Base-by-base conservation (phyloP, 2,888 invertebrate genomes). In the Iselma pallidipennis region DNA sequence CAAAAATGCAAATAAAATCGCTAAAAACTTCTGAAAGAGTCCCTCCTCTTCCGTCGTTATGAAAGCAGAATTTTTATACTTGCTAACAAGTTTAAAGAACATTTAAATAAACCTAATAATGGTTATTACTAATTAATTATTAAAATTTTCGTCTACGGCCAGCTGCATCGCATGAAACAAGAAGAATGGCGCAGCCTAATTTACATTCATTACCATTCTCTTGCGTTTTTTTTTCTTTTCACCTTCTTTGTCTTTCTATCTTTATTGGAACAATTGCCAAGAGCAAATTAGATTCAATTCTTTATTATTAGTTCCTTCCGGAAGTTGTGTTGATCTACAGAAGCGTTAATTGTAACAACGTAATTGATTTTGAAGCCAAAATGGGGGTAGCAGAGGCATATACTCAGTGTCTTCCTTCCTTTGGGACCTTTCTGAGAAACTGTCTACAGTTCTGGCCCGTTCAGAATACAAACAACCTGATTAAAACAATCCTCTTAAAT, bases 391-490 rank as follows among this genome's bases (percentile, higher is more conserved):
- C 6, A 16, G 2, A 16, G 37, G 6, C 9, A 9, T 29, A 29
- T 29, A 19, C 4, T n/a, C n/a, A n/a, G 14, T n/a, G 12, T 28
- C 4, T 28, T 7, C 5, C 37, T 19, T 37, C 16, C 37, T 37
- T 37, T 7, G 37, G 16, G 16, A 37, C 6, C 37, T 37, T 37
- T 7, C 19, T 37, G 37, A 7, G 37, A 16, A 37, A 37, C 19
- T 37, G 16, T 16, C 37, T 16, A 37, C 16, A 2, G 16, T 7
- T 37, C 6, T 16, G 9, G 16, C 4, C 4, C 33, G 31, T 49
- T 37, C 19, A 9, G 59, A 55, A 59, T 59, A 59, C 59, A 59
- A 59, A 59, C 52, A 55, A 49, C 49, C 59, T 50, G 59, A 59
- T 59, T 59, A 59, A 50, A 55, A 59, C 37, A 23, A 54, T 58